These are phyloP conservation scores for Thalassoma bifasciatum DNA, from an alignment of 2,113 vertebrate genomes.

Conservation along the genomic window DNA sequence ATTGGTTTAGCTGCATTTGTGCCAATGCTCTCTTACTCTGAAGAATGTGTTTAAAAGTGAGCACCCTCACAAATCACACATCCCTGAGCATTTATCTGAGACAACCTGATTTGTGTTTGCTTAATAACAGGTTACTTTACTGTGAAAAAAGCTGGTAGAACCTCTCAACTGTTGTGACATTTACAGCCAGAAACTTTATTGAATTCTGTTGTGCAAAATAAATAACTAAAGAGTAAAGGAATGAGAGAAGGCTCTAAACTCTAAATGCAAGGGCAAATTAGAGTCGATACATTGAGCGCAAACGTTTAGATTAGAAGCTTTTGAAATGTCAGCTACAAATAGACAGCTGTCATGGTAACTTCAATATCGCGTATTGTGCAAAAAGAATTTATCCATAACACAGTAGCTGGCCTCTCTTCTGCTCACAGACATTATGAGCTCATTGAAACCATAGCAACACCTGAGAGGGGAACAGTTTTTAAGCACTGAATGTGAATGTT, in stretches of 20 bases:
- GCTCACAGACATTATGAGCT: constrained; percentile 9
- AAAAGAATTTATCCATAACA: constrained; percentile 5
- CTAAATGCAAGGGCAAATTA: too few relatives aligned
- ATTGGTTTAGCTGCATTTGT: neutral
- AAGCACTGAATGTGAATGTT: constrained; percentile 20
- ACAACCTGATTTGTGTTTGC: neutral
- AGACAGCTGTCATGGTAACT: constrained; percentile 58
- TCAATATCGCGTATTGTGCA: constrained; percentile 24
- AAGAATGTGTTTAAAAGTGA: neutral
- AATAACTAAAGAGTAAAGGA: too few relatives aligned
- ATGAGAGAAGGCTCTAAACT: too few relatives aligned
- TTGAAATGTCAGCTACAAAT: constrained; percentile 45
- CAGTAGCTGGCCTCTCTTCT: neutral
- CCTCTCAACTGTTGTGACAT: neutral
- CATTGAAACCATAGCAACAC: constrained; percentile 56
- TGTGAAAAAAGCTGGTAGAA: neutral
- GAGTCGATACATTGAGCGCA: neutral
- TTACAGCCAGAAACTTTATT: neutral
- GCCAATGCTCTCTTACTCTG: neutral
- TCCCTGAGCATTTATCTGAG: neutral
- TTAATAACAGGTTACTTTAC: neutral
- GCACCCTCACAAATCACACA: neutral
- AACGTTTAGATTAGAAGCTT: neutral
- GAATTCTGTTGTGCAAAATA: neutral
- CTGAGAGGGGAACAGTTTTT: neutral